Evolutionary conservation across 2,797 vertebrate species (phyloP).

Genomic region (Hybognathus amarus): DNA sequence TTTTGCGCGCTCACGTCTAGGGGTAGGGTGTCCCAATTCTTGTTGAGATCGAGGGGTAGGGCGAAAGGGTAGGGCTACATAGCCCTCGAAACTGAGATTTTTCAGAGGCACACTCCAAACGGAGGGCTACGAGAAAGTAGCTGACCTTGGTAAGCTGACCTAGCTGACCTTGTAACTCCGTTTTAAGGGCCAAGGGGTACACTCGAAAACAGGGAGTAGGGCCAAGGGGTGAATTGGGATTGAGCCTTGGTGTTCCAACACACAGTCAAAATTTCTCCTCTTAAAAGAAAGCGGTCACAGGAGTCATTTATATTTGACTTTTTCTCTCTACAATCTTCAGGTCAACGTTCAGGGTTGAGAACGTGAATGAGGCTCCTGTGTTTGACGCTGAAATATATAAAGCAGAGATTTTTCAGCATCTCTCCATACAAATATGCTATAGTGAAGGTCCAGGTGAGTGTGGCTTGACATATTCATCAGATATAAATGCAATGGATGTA

Average conservation of each 20-base stretch:
- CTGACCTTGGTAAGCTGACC: no score
- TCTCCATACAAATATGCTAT: slow-evolving; percentile 72
- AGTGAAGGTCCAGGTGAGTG: slow-evolving; percentile 74
- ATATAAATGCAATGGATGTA: neutral
- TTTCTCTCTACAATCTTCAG: slow-evolving; percentile 59
- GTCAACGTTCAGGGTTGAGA: slow-evolving; percentile 73
- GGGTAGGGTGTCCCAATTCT: no score
- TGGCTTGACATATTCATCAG: neutral
- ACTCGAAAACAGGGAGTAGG: no score
- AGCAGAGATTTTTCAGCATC: slow-evolving; percentile 71
- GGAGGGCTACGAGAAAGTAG: no score
- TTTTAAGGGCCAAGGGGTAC: no score
- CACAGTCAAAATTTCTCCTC: neutral
- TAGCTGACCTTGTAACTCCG: no score
- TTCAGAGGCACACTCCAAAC: no score
- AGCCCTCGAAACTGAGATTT: no score
- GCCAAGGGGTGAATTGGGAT: no score
- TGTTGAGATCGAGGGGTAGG: no score
- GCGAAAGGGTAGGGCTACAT: no score
- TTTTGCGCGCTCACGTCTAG: no score
- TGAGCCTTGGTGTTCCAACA: neutral
- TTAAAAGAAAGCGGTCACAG: neutral
- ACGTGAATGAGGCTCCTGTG: slow-evolving; percentile 76
- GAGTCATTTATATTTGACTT: neutral
- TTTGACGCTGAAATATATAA: slow-evolving; percentile 67